Conservation (phyloP, 2,113 vertebrate genomes). For the Elephas maximus region DNA sequence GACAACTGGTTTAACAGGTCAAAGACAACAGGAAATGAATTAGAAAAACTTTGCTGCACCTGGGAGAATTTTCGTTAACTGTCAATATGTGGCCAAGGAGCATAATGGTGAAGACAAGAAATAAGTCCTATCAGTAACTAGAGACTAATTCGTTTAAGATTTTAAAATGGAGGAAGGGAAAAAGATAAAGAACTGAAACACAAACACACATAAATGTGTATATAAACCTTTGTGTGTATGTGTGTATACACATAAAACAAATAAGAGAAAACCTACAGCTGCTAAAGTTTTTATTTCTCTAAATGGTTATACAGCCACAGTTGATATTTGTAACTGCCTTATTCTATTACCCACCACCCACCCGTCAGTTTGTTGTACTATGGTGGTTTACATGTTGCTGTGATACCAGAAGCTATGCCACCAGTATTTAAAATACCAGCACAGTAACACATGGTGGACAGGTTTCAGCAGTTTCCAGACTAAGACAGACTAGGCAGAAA, state of each 20-base stretch:
- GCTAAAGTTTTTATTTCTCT: constrained; percentile 2
- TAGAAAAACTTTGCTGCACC: not conserved
- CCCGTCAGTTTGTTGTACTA: too few relatives aligned
- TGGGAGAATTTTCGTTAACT: not conserved
- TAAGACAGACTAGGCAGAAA: too few relatives aligned
- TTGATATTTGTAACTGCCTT: constrained; percentile 1
- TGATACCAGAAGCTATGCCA: too few relatives aligned
- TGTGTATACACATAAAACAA: not conserved
- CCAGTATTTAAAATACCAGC: too few relatives aligned
- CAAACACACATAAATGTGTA: not conserved
- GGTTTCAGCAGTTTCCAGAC: too few relatives aligned
- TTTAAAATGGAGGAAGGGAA: too few relatives aligned
- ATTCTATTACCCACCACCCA: not conserved
- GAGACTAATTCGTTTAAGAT: too few relatives aligned
- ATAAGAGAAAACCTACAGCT: not conserved
- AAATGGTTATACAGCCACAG: not conserved
- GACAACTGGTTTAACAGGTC: not conserved
- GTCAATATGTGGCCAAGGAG: not conserved
- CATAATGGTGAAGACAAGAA: not conserved
- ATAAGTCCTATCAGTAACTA: not conserved
- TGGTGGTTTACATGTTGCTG: too few relatives aligned
- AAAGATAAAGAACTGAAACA: not conserved
- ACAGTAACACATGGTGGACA: too few relatives aligned
- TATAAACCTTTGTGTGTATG: not conserved
- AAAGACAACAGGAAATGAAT: not conserved